Evolutionary conservation across 2,888 invertebrate species (phyloP), one percentile per base, ranked within the genome.

Genomic region (Lasioglossum figueresi): DNA sequence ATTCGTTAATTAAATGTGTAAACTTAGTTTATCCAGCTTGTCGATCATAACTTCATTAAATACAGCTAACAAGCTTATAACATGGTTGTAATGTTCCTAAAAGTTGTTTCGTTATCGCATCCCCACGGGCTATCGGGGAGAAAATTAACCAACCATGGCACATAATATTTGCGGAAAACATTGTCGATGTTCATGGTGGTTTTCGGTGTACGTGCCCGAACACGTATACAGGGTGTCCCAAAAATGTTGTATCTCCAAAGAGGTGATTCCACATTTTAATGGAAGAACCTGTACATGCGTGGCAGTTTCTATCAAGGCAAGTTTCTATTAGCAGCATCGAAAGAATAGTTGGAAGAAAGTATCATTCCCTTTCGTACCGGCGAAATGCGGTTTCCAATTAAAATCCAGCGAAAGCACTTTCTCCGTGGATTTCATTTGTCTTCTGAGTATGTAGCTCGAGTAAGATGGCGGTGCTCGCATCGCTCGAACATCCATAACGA

Each of bases 341-440:
- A 68, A 23, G 68, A 68, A 37, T 23, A 14, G 23, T 68, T 34
- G 23, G 23, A 70, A 37, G 70, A 40, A 40, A 40, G 70, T n/a
- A n/a, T n/a, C 40, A n/a, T 23, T 27, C n/a, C 34, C 34, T 19
- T 48, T 76, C 48, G 34, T 31, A 76, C 23, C 12, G 10, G 76
- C 45, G 48, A 48, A 68, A 48, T 12, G n/a, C 59, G 48, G 37
- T 4, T 19, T n/a, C 66, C 71, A 75, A 84, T 84, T 79, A 77
- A 77, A 66, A 77, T 52, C 77, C n/a, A 70, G 52, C 68, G 75
- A 82, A 83, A 83, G 70, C 59, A 56, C 83, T 83, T 82, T 83
- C 71, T 56, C 83, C 83, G 43, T 52, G 19, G 76, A 71, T 83
- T 66, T 82, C 71, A 34, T 72, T 63, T 16, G 72, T 23, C 48